phyloP scores from a whole-genome alignment of 2,888 invertebrate species.

The Vesta saturnalis region DNA sequence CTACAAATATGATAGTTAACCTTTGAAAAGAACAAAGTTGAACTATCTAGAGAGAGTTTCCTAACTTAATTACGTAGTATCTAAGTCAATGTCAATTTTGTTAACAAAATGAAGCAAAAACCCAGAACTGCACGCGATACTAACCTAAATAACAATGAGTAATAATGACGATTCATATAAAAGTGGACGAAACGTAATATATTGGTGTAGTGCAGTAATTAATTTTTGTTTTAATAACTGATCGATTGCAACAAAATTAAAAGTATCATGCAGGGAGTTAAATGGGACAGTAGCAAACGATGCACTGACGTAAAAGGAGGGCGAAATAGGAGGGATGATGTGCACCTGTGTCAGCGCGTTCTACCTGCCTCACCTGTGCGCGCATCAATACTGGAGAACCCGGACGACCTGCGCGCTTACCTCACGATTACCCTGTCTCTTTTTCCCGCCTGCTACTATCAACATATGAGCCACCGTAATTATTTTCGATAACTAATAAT shows the following conservation, averaged over 20 bases:
- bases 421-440: conserved; percentile 32
- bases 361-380: conserved; percentile 46
- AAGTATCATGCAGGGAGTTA: conserved; percentile 13
- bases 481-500: conserved; percentile 22
- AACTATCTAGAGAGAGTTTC: no score
- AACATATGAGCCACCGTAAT: conserved; percentile 27
- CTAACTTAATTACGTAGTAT: no score
- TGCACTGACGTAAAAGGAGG: conserved; percentile 39
- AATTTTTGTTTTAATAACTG: conserved; percentile 20
- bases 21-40: no score
- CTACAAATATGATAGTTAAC: no score
- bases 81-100: no score
- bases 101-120: no score
- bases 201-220: no score
- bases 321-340: conserved; percentile 36
- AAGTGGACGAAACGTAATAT: no score
- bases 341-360: conserved; percentile 47
- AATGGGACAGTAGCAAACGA: conserved; percentile 28
- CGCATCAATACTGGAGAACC: conserved; percentile 45
- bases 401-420: conserved; percentile 45
- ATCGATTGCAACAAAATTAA: conserved; percentile 23
- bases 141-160: no score
- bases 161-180: no score
- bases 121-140: no score
- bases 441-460: conserved; percentile 20